phyloP scores from a whole-genome alignment of 2,113 vertebrate genomes.

The Nipponia nippon region DNA sequence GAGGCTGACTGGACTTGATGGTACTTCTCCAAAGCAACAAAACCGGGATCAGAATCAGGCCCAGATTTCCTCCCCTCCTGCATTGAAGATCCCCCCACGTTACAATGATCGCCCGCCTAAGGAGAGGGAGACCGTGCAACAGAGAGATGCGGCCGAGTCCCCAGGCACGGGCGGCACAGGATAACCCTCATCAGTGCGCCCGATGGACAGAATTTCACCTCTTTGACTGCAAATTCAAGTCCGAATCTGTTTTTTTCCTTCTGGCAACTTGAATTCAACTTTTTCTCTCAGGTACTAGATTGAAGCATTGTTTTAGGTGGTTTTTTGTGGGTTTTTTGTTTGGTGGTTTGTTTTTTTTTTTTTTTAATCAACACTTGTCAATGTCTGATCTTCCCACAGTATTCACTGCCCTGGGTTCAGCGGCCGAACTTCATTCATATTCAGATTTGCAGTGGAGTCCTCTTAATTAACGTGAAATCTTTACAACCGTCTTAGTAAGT shows the following conservation, averaged over 20 bases:
- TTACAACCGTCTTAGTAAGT: constrained; percentile 45
- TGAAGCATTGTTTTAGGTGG: neutral
- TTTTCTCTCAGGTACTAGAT: neutral
- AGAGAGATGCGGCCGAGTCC: neutral
- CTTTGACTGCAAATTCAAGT: neutral
- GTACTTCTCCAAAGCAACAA: neutral
- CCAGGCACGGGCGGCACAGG: accelerated
- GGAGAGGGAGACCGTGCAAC: accelerated
- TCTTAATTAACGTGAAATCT: constrained; percentile 58
- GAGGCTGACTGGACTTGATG: neutral
- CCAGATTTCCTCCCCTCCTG: neutral
- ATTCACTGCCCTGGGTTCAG: constrained; percentile 31
- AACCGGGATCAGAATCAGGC: neutral
- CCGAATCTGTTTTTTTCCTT: neutral
- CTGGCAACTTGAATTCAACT: neutral
- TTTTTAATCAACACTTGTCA: constrained; percentile 2
- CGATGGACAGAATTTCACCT: neutral
- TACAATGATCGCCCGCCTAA: accelerated
- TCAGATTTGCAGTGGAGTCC: constrained; percentile 36
- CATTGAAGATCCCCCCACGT: accelerated
- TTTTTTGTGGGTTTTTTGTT: neutral
- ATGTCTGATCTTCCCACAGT: neutral
- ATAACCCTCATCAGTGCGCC: neutral
- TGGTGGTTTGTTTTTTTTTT: neutral
- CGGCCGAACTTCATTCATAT: constrained; percentile 23